Conservation (phyloP, 2,113 vertebrate species). For the Balaeniceps rex region DNA sequence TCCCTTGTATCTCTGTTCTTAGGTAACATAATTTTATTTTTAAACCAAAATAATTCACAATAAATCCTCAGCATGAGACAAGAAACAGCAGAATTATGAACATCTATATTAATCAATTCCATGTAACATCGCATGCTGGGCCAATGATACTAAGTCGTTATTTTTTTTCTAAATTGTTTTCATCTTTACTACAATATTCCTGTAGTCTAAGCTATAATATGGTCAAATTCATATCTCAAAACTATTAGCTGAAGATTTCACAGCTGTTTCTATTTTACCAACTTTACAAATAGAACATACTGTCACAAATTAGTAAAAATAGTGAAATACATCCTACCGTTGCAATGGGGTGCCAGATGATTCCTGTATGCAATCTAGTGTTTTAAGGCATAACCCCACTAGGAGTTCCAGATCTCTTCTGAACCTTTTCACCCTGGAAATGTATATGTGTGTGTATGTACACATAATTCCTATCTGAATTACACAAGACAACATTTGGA, state of each 20-base stretch:
- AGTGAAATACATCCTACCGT: background rate
- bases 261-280: background rate
- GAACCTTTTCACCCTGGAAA: background rate
- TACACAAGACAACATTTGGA: background rate
- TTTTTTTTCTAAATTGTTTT: background rate
- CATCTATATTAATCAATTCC: background rate
- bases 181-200: background rate
- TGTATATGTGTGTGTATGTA: background rate
- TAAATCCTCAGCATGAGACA: background rate
- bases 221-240: background rate
- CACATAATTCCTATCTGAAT: background rate
- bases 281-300: background rate
- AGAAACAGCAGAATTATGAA: background rate
- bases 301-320: background rate
- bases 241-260: background rate
- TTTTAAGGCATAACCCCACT: background rate
- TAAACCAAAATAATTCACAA: background rate
- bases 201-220: background rate
- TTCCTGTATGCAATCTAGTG: background rate
- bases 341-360: background rate
- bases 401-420: background rate
- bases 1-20: background rate
- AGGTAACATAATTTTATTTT: background rate
- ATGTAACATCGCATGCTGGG: background rate
- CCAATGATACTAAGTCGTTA: fast-evolving